These are phyloP conservation scores for Dascillus cervinus DNA, from an alignment of 2,888 invertebrate species.

Conservation along the genomic window DNA sequence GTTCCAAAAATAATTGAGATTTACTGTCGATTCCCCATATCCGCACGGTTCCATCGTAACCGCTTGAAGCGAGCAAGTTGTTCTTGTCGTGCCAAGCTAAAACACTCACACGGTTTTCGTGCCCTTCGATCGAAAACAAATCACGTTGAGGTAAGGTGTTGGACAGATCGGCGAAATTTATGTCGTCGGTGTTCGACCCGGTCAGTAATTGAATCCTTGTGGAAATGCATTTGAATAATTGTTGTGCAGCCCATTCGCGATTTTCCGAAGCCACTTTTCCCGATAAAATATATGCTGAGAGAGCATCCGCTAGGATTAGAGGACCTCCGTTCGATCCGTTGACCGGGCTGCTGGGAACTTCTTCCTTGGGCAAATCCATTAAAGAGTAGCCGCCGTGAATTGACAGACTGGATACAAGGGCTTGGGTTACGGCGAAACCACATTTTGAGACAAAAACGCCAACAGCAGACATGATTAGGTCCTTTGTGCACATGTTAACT, in stretches of 20 bases:
- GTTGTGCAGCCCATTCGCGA: conserved; percentile 55
- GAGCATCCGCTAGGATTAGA: conserved; percentile 50
- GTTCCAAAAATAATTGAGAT: conserved; percentile 40
- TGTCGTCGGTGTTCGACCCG: conserved; percentile 33
- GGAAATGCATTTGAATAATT: conserved; percentile 47
- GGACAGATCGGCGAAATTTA: conserved; percentile 47
- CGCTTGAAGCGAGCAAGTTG: conserved; percentile 48
- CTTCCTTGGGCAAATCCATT: conserved; percentile 35
- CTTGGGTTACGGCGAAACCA: conserved; percentile 51
- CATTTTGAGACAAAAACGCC: conserved; percentile 32
- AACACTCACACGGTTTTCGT: conserved; percentile 46
- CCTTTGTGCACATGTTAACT: conserved; percentile 50
- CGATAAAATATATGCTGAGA: conserved; percentile 53
- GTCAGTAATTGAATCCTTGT: conserved; percentile 38
- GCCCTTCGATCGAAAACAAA: conserved; percentile 44
- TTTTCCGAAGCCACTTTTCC: conserved; percentile 44
- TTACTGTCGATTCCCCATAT: conserved; percentile 46
- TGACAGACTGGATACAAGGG: conserved; percentile 50
- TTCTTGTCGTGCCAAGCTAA: conserved; percentile 44
- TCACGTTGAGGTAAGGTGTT: conserved; percentile 37
- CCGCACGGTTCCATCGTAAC: conserved; percentile 54
- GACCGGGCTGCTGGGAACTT: conserved; percentile 20
- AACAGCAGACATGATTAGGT: conserved; percentile 43
- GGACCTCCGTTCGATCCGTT: too few relatives aligned
- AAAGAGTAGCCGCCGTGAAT: conserved; percentile 42